Evolutionary conservation across 2,888 invertebrate species (phyloP).

Genomic region (Trypoxylon attenuatum): DNA sequence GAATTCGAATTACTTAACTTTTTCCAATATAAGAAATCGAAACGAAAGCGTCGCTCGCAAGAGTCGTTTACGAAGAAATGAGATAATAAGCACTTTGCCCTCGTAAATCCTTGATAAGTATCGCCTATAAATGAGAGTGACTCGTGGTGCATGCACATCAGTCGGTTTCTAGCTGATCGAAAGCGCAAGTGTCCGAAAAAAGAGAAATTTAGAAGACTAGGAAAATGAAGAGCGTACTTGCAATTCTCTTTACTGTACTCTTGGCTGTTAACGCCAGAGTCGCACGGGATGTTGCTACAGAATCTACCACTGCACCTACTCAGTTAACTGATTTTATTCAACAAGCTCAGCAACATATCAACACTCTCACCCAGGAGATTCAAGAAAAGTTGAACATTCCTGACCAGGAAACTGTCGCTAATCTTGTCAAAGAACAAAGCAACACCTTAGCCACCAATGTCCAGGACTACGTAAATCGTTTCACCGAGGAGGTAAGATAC

Average conservation of each 20-base stretch:
- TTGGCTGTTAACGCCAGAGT: constrained; percentile 27
- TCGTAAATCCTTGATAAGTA: constrained; percentile 58
- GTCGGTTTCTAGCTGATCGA: constrained; percentile 48
- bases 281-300: constrained; percentile 15
- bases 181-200: constrained; percentile 14
- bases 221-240: constrained; percentile 51
- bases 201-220: not conserved
- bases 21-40: not conserved
- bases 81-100: constrained; percentile 62
- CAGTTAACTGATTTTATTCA: constrained; percentile 55
- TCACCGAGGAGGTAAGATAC: constrained; percentile 61
- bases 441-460: constrained; percentile 56
- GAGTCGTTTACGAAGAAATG: constrained; percentile 17
- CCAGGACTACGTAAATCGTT: constrained; percentile 56
- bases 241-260: constrained; percentile 22
- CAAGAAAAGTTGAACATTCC: constrained; percentile 60
- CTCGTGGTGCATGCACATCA: constrained; percentile 46
- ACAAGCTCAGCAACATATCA: constrained; percentile 61
- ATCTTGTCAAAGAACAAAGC: constrained; percentile 62
- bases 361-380: constrained; percentile 59
- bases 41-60: not conserved
- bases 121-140: constrained; percentile 62
- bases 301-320: constrained; percentile 9
- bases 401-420: constrained; percentile 58
- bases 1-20: too few relatives aligned